A percentile compares a stretch with the other conserved stretches of the same genome.
phyloP scores from a whole-genome alignment of 2,888 invertebrate species.

The Phania funesta region DNA sequence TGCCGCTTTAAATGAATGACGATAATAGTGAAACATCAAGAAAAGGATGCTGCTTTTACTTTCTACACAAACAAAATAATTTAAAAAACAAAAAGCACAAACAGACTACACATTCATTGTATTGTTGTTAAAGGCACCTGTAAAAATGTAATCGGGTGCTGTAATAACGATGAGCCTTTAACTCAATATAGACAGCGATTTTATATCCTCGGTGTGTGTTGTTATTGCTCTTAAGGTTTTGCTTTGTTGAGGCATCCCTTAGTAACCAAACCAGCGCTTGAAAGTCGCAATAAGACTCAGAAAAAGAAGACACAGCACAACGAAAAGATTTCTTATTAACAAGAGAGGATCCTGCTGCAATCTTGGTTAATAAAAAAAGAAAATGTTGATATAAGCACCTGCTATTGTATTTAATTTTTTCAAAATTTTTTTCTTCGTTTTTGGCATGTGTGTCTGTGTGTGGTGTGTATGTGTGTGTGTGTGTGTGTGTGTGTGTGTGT shows the following conservation, averaged over 20 bases:
- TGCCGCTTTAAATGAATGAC: conserved; percentile 60
- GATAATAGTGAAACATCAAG: conserved; percentile 34
- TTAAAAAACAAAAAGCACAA: conserved; percentile 22
- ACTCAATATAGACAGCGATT: conserved; percentile 59
- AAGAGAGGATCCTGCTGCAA: conserved; percentile 66
- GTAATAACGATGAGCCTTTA: conserved; percentile 61
- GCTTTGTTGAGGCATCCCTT: conserved; percentile 62
- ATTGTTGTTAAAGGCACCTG: conserved; percentile 61
- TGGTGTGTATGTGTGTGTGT: conserved; percentile 14
- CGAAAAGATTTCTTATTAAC: conserved; percentile 67
- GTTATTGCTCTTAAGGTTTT: conserved; percentile 25
- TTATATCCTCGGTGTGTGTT: conserved; percentile 60
- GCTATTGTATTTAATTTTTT: conserved; percentile 56
- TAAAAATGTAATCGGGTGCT: conserved; percentile 65
- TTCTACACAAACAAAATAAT: conserved; percentile 19
- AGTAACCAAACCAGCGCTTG: conserved; percentile 39
- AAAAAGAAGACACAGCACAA: conserved; percentile 15
- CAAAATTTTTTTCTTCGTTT: neutral
- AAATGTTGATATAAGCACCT: conserved; percentile 62
- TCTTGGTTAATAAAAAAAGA: conserved; percentile 49
- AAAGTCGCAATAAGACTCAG: conserved; percentile 36
- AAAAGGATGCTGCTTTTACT: conserved; percentile 50
- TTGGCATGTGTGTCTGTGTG: conserved; percentile 19
- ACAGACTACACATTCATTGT: neutral
- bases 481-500: conserved; percentile 49